Evolutionary conservation across 2,113 vertebrate species (phyloP).

Genomic region (Macquaria ambigua): DNA sequence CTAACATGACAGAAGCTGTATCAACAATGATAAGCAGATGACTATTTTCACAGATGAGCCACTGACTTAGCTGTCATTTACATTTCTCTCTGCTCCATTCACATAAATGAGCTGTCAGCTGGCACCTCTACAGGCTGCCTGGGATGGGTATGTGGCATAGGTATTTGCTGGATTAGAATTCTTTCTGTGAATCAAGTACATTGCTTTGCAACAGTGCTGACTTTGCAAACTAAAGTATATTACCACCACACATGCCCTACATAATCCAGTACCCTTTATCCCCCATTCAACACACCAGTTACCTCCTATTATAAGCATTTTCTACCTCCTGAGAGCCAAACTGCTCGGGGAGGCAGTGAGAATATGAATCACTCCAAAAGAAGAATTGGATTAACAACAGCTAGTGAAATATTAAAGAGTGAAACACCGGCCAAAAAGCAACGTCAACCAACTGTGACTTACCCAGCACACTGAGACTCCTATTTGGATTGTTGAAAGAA

Average conservation of each 20-base stretch:
- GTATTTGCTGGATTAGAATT: slow-evolving; percentile 53
- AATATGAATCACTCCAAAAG: slow-evolving; percentile 41
- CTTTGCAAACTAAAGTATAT: slow-evolving; percentile 45
- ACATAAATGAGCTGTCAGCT: slow-evolving; percentile 52
- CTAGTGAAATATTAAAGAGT: slow-evolving; percentile 37
- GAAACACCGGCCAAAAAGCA: slow-evolving; percentile 33
- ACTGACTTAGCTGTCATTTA: slow-evolving; percentile 36
- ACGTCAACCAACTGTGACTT: slow-evolving; percentile 19
- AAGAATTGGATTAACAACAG: slow-evolving; percentile 43
- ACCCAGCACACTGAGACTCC: slow-evolving; percentile 12
- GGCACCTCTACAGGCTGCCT: slow-evolving; percentile 26
- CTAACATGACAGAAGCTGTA: slow-evolving; percentile 31
- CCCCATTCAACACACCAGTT: slow-evolving; percentile 43
- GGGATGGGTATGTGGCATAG: slow-evolving; percentile 28
- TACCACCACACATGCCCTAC: slow-evolving; percentile 15
- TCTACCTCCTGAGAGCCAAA: slow-evolving; percentile 42
- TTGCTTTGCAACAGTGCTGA: slow-evolving; percentile 48
- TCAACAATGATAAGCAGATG: slow-evolving; percentile 29
- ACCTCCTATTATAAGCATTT: slow-evolving; percentile 48
- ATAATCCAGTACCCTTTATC: slow-evolving; percentile 46
- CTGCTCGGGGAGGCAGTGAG: slow-evolving; percentile 18
- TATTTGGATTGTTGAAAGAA: slow-evolving; percentile 13
- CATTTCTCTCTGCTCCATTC: slow-evolving; percentile 38
- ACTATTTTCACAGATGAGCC: slow-evolving; percentile 45
- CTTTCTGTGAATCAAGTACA: slow-evolving; percentile 49